Base-by-base conservation (phyloP, 2,797 vertebrate species). In the Bradypodion pumilum region DNA sequence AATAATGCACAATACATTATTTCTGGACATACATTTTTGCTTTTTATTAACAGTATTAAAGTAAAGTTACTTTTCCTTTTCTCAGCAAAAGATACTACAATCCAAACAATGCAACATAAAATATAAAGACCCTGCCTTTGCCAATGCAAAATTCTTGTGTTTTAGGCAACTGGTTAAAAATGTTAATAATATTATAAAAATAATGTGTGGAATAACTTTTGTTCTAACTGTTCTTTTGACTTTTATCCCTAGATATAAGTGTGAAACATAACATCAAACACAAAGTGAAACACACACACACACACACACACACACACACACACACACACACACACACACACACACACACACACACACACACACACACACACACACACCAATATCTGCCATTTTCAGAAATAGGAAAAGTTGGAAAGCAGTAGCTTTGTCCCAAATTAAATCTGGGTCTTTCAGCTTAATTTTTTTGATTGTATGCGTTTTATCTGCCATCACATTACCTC, bases 351-450 rank as follows among this genome's bases (percentile, higher is more conserved):
- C 19, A 32, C 35, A 23, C 40, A 42, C 68, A 81, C n/a, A 87
- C 19, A 32, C 35, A 23, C 40, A 42, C 68, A 81, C n/a, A n/a
- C n/a, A n/a, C n/a, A n/a, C n/a, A n/a, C n/a, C 84, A 73, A 56
- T 77, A 66, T 81, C 78, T 56, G 7, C 29, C 15, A 81, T 68
- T 85, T 42, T 91, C 86, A 90, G 27, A 73, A 83, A 74, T 80
- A 86, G 10, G 52, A 16, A 78, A 29, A n/a, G 63, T 4, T 59
- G 56, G 60, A 25, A 80, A 44, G 13, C 37, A 44, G 79, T 78
- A 77, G 21, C 27, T 81, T 35, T 13, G 1, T n/a, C 27, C 13
- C 52, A 77, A 7, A 5, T 52, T 89, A 74, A 25, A 81, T 68
- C 32, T 21, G n/a, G n/a, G n/a, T n/a, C n/a, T n/a, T n/a, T n/a